These are phyloP conservation scores for Drosophila basisetae DNA, from an alignment of 2,888 invertebrate species.

Conservation along the genomic window DNA sequence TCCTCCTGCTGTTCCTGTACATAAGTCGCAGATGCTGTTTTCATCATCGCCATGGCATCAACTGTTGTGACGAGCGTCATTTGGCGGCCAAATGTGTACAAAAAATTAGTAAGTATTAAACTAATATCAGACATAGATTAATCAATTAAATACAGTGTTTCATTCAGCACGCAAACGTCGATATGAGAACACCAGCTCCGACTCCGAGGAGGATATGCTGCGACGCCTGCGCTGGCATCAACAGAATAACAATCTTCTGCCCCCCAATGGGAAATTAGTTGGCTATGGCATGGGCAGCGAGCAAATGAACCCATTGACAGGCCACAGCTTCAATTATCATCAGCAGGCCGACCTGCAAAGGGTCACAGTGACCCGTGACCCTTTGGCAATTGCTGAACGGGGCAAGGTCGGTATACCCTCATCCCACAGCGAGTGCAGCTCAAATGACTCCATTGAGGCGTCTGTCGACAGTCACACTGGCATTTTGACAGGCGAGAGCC, in stretches of 20 bases:
- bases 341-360: constrained; percentile 84
- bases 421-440: constrained; percentile 85
- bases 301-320: constrained; percentile 80
- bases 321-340: constrained; percentile 83
- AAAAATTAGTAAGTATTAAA: constrained; percentile 83
- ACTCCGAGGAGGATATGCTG: constrained; percentile 90
- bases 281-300: constrained; percentile 83
- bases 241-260: constrained; percentile 84
- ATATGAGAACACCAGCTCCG: constrained; percentile 88
- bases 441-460: constrained; percentile 85
- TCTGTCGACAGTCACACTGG: constrained; percentile 85
- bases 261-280: constrained; percentile 76
- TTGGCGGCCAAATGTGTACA: constrained; percentile 85
- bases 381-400: constrained; percentile 84
- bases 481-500: constrained; percentile 83
- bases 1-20: constrained; percentile 94
- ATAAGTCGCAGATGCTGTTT: constrained; percentile 92
- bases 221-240: constrained; percentile 87
- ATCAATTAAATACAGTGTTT: constrained; percentile 1
- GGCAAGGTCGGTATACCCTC: constrained; percentile 85
- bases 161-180: constrained; percentile 83
- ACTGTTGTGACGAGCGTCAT: constrained; percentile 88
- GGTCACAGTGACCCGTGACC: constrained; percentile 84
- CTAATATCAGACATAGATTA: not conserved
- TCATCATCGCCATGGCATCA: constrained; percentile 87